Conservation (phyloP, 2,797 vertebrate species). For the Onychomys leucogaster region DNA sequence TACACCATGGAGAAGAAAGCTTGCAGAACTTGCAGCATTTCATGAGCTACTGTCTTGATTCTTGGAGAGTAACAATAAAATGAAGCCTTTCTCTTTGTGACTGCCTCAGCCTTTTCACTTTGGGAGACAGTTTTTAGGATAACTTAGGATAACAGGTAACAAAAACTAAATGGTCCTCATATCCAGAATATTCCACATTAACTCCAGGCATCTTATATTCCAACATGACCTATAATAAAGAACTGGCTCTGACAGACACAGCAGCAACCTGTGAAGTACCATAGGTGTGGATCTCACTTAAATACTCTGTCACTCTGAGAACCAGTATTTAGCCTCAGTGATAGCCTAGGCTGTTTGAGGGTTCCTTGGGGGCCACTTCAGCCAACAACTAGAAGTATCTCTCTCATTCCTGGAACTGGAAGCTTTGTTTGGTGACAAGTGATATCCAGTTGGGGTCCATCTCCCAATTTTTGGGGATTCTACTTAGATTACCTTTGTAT, state of each 20-base stretch:
- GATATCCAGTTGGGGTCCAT: background rate
- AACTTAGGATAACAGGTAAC: slow-evolving; percentile 7
- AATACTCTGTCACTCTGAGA: background rate
- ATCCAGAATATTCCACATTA: slow-evolving; percentile 21
- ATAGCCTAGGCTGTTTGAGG: background rate
- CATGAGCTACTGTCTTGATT: background rate
- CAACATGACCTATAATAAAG: background rate
- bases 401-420: background rate
- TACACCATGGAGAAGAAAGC: background rate
- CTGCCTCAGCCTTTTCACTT: background rate
- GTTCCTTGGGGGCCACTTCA: background rate
- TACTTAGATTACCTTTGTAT: background rate
- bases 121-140: slow-evolving; percentile 26
- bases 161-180: background rate
- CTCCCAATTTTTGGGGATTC: background rate
- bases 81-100: slow-evolving; percentile 24
- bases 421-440: background rate
- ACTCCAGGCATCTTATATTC: background rate
- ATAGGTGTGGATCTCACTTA: background rate
- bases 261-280: background rate
- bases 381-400: background rate
- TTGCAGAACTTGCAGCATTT: background rate
- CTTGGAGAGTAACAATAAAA: slow-evolving; percentile 12
- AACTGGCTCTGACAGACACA: background rate
- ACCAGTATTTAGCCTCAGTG: background rate